Percentiles rank a stretch among this genome's conserved stretches.
These are phyloP conservation scores for Eupithecia tripunctaria DNA, from an alignment of 2,888 invertebrate species.

Conservation along the genomic window DNA sequence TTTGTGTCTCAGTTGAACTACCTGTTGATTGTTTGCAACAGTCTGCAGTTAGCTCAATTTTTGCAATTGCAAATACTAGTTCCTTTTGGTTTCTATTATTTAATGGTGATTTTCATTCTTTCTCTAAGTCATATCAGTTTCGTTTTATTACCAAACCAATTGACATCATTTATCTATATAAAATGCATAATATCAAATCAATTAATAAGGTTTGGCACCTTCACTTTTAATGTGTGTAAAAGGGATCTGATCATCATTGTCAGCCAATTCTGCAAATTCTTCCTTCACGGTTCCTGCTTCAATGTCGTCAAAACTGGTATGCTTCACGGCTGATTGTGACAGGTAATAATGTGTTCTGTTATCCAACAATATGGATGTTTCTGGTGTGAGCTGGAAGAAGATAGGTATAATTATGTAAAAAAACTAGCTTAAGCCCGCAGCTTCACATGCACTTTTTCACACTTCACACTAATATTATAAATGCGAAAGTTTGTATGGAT, in stretches of 20 bases:
- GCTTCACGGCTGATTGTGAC: slow-evolving; percentile 11
- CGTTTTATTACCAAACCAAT: background rate
- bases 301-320: slow-evolving; percentile 21
- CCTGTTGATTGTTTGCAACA: too few relatives aligned
- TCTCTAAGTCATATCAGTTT: background rate
- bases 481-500: too few relatives aligned
- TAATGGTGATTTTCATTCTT: too few relatives aligned
- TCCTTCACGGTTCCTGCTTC: slow-evolving; percentile 15
- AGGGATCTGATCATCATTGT: slow-evolving; percentile 14
- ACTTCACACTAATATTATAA: too few relatives aligned
- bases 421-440: too few relatives aligned
- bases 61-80: too few relatives aligned
- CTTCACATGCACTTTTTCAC: too few relatives aligned
- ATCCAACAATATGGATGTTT: slow-evolving; percentile 11
- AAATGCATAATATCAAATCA: background rate
- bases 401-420: background rate
- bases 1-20: too few relatives aligned
- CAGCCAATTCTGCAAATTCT: slow-evolving; percentile 16
- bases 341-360: slow-evolving; percentile 11
- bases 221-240: slow-evolving; percentile 19
- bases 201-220: slow-evolving; percentile 7
- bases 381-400: slow-evolving; percentile 8
- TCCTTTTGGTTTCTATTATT: too few relatives aligned
- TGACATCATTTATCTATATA: background rate
- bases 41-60: too few relatives aligned